Base-by-base conservation (phyloP, 2,888 invertebrate genomes). In the Thereva nobilitata region DNA sequence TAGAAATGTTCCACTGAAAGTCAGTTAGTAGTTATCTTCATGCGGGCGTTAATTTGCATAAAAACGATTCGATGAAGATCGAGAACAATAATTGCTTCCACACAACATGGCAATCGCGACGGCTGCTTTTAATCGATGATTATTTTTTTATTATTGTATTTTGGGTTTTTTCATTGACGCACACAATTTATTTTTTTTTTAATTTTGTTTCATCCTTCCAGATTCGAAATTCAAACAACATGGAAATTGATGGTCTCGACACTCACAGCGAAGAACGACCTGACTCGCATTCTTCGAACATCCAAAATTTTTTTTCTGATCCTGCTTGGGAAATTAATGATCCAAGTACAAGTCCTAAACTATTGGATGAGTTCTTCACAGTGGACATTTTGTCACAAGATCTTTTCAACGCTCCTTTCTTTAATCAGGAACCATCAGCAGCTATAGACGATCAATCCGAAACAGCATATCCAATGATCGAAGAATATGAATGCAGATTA, bases 1-100 rank as follows among this genome's bases (percentile, higher is more conserved):
- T 59, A 59, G 49, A 49, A 59, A 38, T 23, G 23, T 23, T 2
- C 23, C 23, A 23, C 23, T 23, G 40, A 59, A 44, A 56, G 12
- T 59, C 45, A 44, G 45, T 44, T 57, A 38, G 44, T 45, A 57
- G 35, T 45, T 23, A 59, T 41, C 41, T 10, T 9, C 42, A 59
- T 59, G 49, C 49, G 59, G 59, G 59, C 12, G 44, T 44, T 38
- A 10, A 59, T 59, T 59, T 59, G 12, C 59, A 59, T 59, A 49
- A 59, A 45, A 59, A 59, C 59, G 49, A 49, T 37, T 40, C 38
- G 47, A 59, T 23, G 23, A 23, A 23, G 23, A 23, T 59, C 42
- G 59, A 59, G 59, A 38, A 49, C 59, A 59, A 23, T 38, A 49
- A 38, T 59, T 57, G 34, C 45, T 23, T 57, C 40, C 45, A 44